These are phyloP conservation scores for Myotis myotis DNA, from an alignment of 2,797 vertebrate genomes.

Conservation along the genomic window DNA sequence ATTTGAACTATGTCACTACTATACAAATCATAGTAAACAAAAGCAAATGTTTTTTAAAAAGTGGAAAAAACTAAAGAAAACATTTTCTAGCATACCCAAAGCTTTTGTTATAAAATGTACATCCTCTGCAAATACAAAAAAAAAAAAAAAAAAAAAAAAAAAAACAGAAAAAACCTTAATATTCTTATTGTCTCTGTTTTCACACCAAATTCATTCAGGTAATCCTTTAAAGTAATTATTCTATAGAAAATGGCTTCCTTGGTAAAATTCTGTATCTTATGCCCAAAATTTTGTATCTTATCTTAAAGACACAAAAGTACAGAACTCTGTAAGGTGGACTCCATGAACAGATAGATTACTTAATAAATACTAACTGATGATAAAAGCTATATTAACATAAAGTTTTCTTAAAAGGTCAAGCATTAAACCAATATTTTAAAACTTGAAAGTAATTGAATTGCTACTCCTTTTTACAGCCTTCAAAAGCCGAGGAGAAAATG, in stretches of 20 bases:
- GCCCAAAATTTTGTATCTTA: neutral
- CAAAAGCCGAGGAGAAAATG: neutral
- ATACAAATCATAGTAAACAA: constrained; percentile 34
- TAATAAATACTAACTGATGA: constrained; percentile 11
- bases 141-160: neutral
- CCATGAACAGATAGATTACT: neutral
- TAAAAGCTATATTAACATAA: constrained; percentile 1
- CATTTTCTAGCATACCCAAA: neutral
- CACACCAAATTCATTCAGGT: constrained; percentile 14
- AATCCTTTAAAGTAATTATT: neutral
- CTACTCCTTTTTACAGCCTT: neutral
- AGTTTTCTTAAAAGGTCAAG: neutral
- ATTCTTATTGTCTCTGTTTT: constrained; percentile 3
- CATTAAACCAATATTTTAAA: constrained; percentile 32
- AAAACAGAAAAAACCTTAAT: neutral
- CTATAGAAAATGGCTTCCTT: neutral
- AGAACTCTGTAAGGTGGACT: neutral
- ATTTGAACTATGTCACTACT: constrained; percentile 25
- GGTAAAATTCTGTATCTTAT: neutral
- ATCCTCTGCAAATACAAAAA: neutral
- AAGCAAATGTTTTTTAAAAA: neutral
- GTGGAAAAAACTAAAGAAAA: neutral
- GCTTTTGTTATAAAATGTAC: neutral
- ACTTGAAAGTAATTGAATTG: neutral
- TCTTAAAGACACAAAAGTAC: neutral